Percentiles rank a stretch among this genome's conserved stretches.
Evolutionary conservation across 2,888 invertebrate genomes (phyloP).

Genomic region (Abrostola tripartita): DNA sequence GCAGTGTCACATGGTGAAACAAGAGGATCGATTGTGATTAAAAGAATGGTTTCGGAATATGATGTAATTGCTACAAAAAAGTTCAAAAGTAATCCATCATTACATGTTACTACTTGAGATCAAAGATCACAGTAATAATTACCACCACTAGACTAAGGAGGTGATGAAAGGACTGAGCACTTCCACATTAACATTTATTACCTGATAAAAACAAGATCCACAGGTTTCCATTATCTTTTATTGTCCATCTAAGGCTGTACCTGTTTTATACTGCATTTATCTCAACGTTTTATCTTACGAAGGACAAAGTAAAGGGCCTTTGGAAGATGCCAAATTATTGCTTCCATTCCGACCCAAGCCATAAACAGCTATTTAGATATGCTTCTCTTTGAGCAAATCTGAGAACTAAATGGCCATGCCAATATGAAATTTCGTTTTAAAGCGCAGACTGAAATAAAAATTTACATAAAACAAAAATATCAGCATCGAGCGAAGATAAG

Average conservation of each 20-base stretch:
- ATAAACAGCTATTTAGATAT: slow-evolving; percentile 32
- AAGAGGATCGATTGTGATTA: too few species aligned
- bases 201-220: slow-evolving; percentile 48
- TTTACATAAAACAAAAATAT: slow-evolving; percentile 12
- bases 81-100: too few species aligned
- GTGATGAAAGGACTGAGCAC: slow-evolving; percentile 40
- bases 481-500: slow-evolving; percentile 1
- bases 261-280: slow-evolving; percentile 52
- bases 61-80: too few species aligned
- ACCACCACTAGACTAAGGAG: slow-evolving; percentile 29
- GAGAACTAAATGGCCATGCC: slow-evolving; percentile 3
- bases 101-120: slow-evolving; percentile 8
- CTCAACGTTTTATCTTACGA: slow-evolving; percentile 40
- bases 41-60: too few species aligned
- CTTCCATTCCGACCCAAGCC: slow-evolving; percentile 9
- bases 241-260: slow-evolving; percentile 42
- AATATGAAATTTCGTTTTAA: slow-evolving; percentile 13
- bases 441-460: slow-evolving; percentile 7
- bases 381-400: slow-evolving; percentile 16
- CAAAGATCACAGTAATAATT: slow-evolving; percentile 12
- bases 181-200: slow-evolving; percentile 44
- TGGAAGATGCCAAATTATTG: slow-evolving; percentile 29
- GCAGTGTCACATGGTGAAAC: too few species aligned
- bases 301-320: slow-evolving; percentile 37
- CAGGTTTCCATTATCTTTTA: slow-evolving; percentile 49